Evolutionary conservation across 2,113 vertebrate genomes (phyloP).

Genomic region (Prochilodus magdalenae): DNA sequence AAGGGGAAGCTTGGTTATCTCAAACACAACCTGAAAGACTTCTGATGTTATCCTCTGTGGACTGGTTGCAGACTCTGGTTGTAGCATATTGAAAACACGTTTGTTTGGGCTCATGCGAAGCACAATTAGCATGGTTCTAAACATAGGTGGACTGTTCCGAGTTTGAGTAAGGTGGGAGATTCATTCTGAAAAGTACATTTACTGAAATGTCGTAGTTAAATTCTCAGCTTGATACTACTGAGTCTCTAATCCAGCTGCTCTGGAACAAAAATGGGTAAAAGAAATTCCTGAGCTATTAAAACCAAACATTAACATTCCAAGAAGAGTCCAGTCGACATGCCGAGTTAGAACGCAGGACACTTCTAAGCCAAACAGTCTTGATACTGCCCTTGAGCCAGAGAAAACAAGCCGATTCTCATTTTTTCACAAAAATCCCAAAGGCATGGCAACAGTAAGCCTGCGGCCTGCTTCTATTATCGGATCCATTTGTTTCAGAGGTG

Average conservation of each 20-base stretch:
- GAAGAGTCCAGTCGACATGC: not conserved
- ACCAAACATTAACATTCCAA: not conserved
- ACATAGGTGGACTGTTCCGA: not conserved
- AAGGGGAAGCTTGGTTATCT: not conserved
- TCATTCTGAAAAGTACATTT: constrained; percentile 30
- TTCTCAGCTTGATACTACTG: constrained; percentile 7
- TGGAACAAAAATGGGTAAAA: not conserved
- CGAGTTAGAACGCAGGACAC: not conserved
- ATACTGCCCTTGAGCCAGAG: not conserved
- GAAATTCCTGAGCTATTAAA: constrained; percentile 1
- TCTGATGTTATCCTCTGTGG: not conserved
- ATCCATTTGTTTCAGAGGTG: not conserved
- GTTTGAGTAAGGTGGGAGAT: not conserved
- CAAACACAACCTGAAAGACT: not conserved
- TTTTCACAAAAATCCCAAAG: not conserved
- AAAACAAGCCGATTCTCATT: constrained; percentile 17
- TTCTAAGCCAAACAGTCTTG: constrained; percentile 26
- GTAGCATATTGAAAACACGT: not conserved
- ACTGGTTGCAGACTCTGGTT: too few relatives aligned
- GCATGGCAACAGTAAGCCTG: constrained; percentile 5
- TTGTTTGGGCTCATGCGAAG: not conserved
- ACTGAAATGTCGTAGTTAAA: not conserved
- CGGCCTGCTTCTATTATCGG: constrained; percentile 21
- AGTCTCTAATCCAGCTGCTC: not conserved
- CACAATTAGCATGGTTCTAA: not conserved